Evolutionary conservation across 2,797 vertebrate species (phyloP), one percentile per base, ranked within the genome.

Genomic region (Petrocephalus schoutedeni): DNA sequence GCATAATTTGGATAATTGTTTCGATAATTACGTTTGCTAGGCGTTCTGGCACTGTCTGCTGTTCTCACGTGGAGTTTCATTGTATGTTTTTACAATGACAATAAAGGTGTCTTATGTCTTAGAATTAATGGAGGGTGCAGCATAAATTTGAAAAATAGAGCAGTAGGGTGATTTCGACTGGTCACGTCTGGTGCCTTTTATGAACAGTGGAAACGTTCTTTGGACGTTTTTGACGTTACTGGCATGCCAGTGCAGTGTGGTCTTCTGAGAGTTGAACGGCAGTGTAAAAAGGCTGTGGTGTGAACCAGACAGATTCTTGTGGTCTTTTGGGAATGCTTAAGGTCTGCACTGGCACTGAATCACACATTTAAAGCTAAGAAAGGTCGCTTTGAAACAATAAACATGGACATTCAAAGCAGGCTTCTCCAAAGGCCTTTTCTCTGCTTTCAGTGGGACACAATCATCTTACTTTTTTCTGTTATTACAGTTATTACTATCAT

Each of bases 401-500:
- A 80, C 41, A 80, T 49, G 8, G 41, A 80, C 74, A n/a, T 80
- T 80, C 45, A 80, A 80, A 49, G 74, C 45, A 80, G 19, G 71
- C 71, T 77, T 77, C 71, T 77, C 71, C 71, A 41, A 49, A 77
- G 51, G 51, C 23, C 45, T 28, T 54, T 84, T 32, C 82, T 23
- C 14, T 56, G 82, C 49, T 84, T 84, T 49, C 82, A 23, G n/a
- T 23, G 82, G 82, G n/a, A 54, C n/a, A 23, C n/a, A 53, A 53
- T 54, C 21, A 84, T 84, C 12, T 0, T 4, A 28, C 14, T 84
- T 45, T 23, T 61, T 53, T 56, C n/a, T 84, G n/a, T 32, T 84
- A 59, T 59, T 86, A 86, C 56, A 41, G 85, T 7, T 61, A 86
- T 86, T 59, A 86, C 21, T 36, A 59, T 86, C 54, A 59, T 86